These are phyloP conservation scores for Gastracanthus pulcherrimus DNA, from an alignment of 2,888 invertebrate species.

Conservation along the genomic window DNA sequence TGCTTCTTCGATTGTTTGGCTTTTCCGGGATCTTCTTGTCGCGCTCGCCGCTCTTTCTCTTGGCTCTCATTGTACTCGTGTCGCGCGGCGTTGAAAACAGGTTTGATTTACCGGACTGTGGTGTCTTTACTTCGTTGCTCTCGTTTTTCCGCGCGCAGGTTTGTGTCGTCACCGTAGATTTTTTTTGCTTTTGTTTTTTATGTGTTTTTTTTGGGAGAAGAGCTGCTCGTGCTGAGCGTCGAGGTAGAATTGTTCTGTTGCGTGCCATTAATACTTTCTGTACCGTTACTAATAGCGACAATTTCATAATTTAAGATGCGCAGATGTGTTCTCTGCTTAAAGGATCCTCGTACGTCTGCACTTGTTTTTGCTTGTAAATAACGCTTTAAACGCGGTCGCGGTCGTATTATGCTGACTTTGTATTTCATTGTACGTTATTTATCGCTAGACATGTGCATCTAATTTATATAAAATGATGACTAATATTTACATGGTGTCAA, in stretches of 20 bases:
- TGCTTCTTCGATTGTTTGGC: conserved; percentile 47
- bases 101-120: conserved; percentile 47
- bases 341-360: neutral
- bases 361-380: conserved; percentile 24
- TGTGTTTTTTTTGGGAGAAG: neutral
- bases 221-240: neutral
- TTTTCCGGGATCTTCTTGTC: conserved; percentile 42
- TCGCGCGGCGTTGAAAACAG: conserved; percentile 42
- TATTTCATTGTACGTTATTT: conserved; percentile 18
- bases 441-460: conserved; percentile 16
- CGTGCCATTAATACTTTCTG: conserved; percentile 50
- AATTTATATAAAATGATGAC: conserved; percentile 2
- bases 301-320: conserved; percentile 43
- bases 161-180: neutral
- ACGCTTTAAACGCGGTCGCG: conserved; percentile 17
- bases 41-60: neutral
- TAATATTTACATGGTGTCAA: neutral
- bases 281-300: conserved; percentile 50
- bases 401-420: conserved; percentile 1
- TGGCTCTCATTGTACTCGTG: neutral
- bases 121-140: neutral
- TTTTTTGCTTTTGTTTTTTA: conserved; percentile 7
- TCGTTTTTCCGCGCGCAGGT: neutral
- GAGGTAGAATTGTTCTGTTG: conserved; percentile 45
- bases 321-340: neutral